Conservation (phyloP, 2,888 invertebrate species). For the Andrena bucephala region DNA sequence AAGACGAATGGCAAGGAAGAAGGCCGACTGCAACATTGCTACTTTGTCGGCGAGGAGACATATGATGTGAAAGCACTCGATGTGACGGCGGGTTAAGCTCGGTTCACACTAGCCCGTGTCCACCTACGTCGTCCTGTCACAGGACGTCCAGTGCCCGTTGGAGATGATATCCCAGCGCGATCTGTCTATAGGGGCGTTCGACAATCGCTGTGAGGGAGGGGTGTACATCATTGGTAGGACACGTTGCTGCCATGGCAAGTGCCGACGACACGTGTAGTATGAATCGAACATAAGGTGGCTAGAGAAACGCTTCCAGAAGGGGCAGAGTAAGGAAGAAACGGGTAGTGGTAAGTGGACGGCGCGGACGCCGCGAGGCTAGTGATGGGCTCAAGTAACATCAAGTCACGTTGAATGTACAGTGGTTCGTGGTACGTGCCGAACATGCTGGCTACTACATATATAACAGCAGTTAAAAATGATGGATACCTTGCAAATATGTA, state of each 20-base stretch:
- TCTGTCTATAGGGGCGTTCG: neutral
- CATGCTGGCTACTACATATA: no score
- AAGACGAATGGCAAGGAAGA: constrained; percentile 60
- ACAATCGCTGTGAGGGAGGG: neutral
- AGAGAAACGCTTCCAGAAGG: constrained; percentile 27
- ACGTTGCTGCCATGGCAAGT: neutral
- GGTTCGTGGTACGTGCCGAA: no score
- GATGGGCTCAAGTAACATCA: neutral
- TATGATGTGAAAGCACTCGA: constrained; percentile 53
- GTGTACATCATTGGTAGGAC: neutral
- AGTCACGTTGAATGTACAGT: no score
- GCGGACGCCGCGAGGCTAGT: neutral
- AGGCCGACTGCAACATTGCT: constrained; percentile 56
- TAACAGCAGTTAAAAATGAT: no score
- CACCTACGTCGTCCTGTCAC: no score
- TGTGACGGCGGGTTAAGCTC: constrained; percentile 47
- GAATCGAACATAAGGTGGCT: constrained; percentile 38
- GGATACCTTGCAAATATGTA: no score
- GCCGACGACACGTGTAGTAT: neutral
- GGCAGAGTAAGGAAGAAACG: constrained; percentile 40
- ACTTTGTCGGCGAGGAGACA: constrained; percentile 66
- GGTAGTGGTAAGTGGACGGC: constrained; percentile 21
- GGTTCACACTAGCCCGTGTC: constrained; percentile 14
- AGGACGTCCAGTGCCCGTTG: neutral
- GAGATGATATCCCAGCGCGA: neutral